Evolutionary conservation across 2,888 invertebrate genomes (phyloP), one percentile per base, ranked within the genome.

Genomic region (Priocnemis perturbator): DNA sequence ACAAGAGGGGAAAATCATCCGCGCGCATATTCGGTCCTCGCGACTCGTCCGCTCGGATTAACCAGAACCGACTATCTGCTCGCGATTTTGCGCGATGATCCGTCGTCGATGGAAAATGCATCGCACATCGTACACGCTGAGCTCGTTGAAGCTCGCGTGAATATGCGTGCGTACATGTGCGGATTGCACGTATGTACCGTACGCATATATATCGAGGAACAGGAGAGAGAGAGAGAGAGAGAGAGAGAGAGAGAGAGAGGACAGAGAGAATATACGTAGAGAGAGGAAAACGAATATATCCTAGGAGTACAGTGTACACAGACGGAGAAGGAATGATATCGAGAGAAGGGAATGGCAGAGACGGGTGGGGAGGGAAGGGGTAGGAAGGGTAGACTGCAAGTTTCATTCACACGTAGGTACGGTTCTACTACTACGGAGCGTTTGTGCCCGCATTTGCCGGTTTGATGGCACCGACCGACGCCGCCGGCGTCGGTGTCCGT

Each of bases 281-380:
- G 57, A 57, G 64, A 66, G 69, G 60, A 67, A 57, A 60, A 67
- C 44, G 56, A 53, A 64, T 52, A 50, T 48, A 64, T 17, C 48
- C 65, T 4, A 5, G 23, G 26, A 56, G 17, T 17, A 5, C 37
- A 11, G 37, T 37, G 11, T 9, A 11, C 37, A 9, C 2, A 11
- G 37, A 37, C 11, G 7, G 37, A 37, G 11, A 3, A 9, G 14
- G 37, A 11, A 11, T 1, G 11, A 11, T n/a, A n/a, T 0, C 56
- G 20, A 50, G 50, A 37, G 37, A 47, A 47, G 44, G 48, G 26
- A 30, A 26, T n/a, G n/a, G 37, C 37, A 9, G 7, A 11, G 76
- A 90, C 90, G 85, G 90, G 90, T 80, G 90, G 90, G 82, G 90
- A 90, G 81, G 90, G 90, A 52, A 90, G 90, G 53, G 57, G 67